Evolutionary conservation across 2,888 invertebrate genomes (phyloP), one percentile per base, ranked within the genome.

Genomic region (Limulus polyphemus): DNA sequence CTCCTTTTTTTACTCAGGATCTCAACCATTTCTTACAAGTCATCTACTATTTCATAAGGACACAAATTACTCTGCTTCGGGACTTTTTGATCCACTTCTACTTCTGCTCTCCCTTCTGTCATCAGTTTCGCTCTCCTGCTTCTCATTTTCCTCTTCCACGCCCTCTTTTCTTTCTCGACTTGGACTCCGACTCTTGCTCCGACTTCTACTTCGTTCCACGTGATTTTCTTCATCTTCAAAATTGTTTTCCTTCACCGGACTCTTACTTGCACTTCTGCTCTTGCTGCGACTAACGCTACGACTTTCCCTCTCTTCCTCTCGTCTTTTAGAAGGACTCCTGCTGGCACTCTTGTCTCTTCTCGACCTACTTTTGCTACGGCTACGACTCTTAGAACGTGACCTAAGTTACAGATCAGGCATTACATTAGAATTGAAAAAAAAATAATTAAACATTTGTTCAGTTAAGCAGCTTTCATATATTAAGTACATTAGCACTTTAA

Each of bases 141-240:
- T 32, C 32, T 32, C 32, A 7, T 32, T 7, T 32, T 32, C 32
- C 3, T 32, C 32, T 32, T 32, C 32, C 32, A 32, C 7, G 32
- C 32, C 32, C 32, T 32, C 32, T 32, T 32, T 32, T 7, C 32
- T 58, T 11, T 63, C 56, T 4, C 17, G 49, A 55, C 55, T 55
- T 46, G 56, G 60, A 46, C 60, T 65, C 0, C 9, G 16, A 46
- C 64, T 65, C 14, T 58, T 60, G 51, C 65, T 65, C 16, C 56
- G 57, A 49, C 62, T 65, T 11, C 47, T 52, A 3, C 61, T 60
- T 32, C 61, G 56, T 32, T 32, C 32, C 32, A 32, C 32, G 32
- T 32, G 32, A 32, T 32, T 32, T 32, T 17, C 60, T 58, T 48
- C 60, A 49, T 48, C 64, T 64, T 12, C 17, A 32, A 55, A 17